phyloP scores from a whole-genome alignment of 2,113 vertebrate species.

The Cynocephalus volans region DNA sequence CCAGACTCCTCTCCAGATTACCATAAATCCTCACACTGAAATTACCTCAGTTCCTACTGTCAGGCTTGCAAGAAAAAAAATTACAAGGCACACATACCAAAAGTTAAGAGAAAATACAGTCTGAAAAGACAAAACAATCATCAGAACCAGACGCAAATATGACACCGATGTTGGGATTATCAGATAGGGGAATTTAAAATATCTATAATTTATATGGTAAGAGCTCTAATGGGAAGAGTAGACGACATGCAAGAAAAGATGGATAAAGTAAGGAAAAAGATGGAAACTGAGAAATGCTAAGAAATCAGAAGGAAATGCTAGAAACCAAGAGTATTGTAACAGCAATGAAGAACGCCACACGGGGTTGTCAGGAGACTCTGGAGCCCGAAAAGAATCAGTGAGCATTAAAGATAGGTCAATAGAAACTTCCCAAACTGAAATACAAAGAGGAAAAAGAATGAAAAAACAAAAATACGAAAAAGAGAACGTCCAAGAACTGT shows the following conservation, averaged over 20 bases:
- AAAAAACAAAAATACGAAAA: neutral
- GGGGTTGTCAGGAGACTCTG: neutral
- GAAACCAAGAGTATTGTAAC: neutral
- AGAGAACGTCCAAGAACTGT: neutral
- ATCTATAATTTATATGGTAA: neutral
- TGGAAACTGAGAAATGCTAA: neutral
- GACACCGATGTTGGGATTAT: neutral
- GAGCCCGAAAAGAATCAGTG: neutral
- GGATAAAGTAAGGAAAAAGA: neutral
- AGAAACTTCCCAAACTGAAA: neutral
- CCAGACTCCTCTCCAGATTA: neutral
- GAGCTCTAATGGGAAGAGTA: neutral
- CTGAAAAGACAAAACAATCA: neutral
- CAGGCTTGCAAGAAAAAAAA: neutral
- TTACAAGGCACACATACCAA: neutral
- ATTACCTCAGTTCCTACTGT: neutral
- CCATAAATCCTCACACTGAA: neutral
- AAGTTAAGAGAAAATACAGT: neutral
- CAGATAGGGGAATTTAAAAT: neutral
- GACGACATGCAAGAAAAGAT: neutral
- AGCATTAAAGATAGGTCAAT: neutral
- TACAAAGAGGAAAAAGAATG: neutral
- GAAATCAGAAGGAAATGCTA: neutral
- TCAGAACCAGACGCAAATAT: neutral
- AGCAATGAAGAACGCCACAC: accelerated